A percentile compares a stretch with the other conserved stretches of the same genome.
These are phyloP conservation scores for Rallus crepitans DNA, from an alignment of 2,797 vertebrate species.

Conservation along the genomic window DNA sequence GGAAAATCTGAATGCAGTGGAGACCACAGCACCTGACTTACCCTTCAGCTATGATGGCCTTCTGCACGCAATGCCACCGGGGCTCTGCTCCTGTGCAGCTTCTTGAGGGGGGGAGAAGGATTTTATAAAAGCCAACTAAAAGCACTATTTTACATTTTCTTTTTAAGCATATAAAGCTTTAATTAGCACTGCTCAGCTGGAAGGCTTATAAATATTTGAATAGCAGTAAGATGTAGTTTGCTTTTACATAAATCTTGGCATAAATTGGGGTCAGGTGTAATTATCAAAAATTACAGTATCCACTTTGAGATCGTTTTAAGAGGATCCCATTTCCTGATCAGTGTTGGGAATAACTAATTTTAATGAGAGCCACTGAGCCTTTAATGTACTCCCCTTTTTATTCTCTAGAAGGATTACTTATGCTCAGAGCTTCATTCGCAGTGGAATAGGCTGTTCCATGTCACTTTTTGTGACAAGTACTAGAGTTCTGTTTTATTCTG, in stretches of 20 bases:
- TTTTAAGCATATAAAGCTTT: conserved; percentile 7
- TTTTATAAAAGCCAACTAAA: neutral
- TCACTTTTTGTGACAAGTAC: neutral
- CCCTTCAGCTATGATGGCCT: neutral
- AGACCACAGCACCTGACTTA: neutral
- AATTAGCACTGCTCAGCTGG: neutral
- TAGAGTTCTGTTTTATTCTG: neutral
- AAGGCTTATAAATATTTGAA: conserved; percentile 42
- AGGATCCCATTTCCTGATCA: neutral
- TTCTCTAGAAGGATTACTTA: conserved; percentile 10
- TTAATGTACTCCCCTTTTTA: neutral
- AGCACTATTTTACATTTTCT: neutral
- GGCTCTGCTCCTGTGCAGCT: neutral
- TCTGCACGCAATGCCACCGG: neutral
- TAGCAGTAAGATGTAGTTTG: conserved; percentile 10
- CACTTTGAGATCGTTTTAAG: neutral
- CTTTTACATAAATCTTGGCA: neutral
- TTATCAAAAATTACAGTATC: conserved; percentile 5
- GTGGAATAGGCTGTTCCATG: neutral
- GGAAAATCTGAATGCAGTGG: neutral
- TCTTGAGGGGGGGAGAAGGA: neutral
- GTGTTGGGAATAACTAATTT: neutral
- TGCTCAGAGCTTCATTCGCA: neutral
- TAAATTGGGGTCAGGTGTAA: neutral
- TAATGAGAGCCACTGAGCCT: neutral